Evolutionary conservation across 2,113 vertebrate species (phyloP).

Genomic region (Nibea coibor): DNA sequence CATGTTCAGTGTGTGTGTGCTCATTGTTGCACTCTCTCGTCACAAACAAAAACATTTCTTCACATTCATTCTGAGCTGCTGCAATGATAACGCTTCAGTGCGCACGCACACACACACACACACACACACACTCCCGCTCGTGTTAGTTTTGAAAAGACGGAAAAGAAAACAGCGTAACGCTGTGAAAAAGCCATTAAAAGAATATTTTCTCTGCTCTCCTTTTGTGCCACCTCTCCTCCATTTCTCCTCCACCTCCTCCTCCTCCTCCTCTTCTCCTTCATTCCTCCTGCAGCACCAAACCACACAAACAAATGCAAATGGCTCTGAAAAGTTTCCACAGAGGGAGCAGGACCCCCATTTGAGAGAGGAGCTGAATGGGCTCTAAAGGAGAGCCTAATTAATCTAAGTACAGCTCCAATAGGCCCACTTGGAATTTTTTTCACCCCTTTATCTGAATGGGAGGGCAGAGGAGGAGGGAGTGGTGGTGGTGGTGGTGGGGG

Average conservation of each 20-base stretch:
- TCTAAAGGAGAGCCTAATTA: conserved; percentile 94
- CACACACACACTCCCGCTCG: conserved; percentile 23
- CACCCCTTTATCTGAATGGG: conserved; percentile 84
- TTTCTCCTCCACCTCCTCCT: not conserved
- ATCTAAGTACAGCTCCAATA: conserved; percentile 92
- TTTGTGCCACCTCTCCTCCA: conserved; percentile 72
- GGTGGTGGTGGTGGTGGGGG: not conserved
- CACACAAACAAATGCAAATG: conserved; percentile 98
- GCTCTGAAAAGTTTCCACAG: conserved; percentile 89
- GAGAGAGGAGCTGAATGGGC: conserved; percentile 89
- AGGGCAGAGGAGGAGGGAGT: conserved; percentile 17
- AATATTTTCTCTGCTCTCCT: conserved; percentile 83
- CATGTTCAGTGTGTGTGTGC: too few relatives aligned
- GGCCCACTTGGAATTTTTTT: conserved; percentile 88
- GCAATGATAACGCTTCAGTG: too few relatives aligned
- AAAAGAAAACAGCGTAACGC: conserved; percentile 76
- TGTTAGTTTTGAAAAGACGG: conserved; percentile 65
- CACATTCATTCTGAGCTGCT: too few relatives aligned
- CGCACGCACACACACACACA: not conserved
- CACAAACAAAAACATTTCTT: too few relatives aligned
- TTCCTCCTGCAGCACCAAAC: not conserved
- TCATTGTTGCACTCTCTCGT: too few relatives aligned
- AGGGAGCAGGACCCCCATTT: conserved; percentile 84
- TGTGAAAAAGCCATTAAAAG: conserved; percentile 83
- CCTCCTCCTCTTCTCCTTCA: conserved; percentile 39